Evolutionary conservation across 1,140 invertebrate genomes (phyloP), one percentile per base, ranked within the genome.

Genomic region (Glossosoma conforme): DNA sequence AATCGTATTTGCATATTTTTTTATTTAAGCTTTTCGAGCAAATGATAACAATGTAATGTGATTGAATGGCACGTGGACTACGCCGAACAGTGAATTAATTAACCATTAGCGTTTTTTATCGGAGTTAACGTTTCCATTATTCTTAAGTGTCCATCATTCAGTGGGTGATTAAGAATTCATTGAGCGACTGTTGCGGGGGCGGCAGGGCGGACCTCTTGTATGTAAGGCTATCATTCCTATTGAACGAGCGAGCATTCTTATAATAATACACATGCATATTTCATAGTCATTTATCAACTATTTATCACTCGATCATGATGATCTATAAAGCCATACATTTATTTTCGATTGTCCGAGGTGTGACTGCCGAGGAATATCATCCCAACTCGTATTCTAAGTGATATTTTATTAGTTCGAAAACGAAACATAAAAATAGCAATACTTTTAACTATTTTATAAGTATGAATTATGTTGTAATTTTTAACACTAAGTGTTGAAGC

Each of bases 201-300:
- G 24, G 15, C 24, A 13, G 14, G 2, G 18, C 9, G 46, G 20
- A 24, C 3, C 14, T 17, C 36, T 49, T 41, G 24, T 40, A 40
- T 37, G 41, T 49, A 41, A 30, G 19, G 44, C 18, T 44, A 52
- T 52, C 42, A 52, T 52, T 44, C 35, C 33, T 42, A 40, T 18
- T 38, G 21, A 51, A 43, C 25, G 36, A 17, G 25, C 32, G 35
- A 42, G 35, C 15, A 51, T 24, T 42, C 48, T 43, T 51, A 36
- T 22, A 49, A 33, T 36, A 50, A 41, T 25, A 50, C 47, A 51
- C 25, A 50, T 37, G 40, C 33, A 44, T 52, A 52, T 52, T 52
- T 52, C 49, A 52, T 52, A 52, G 49, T 52, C 49, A 52, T 52
- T 52, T 52, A 52, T 52, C 49, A 52, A 52, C 49, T 52, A 52